Evolutionary conservation across 2,113 vertebrate genomes (phyloP).

Genomic region (Typhlomys cinereus): DNA sequence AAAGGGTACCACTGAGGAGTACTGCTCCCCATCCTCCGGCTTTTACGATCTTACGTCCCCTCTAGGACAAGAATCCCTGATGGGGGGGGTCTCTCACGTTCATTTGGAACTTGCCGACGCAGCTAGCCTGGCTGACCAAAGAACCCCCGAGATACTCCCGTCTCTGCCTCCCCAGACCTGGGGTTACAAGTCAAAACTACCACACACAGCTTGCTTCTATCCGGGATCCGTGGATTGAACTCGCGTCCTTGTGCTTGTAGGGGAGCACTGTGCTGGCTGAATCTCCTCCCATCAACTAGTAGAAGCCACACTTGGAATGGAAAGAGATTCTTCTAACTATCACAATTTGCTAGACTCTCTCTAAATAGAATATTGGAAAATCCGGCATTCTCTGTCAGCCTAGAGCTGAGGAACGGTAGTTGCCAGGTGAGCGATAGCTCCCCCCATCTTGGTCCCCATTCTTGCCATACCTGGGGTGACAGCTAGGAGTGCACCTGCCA

Average conservation of each 20-base stretch:
- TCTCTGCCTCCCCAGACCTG: not conserved
- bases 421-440: fast-evolving
- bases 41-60: no score
- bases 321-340: not conserved
- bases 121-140: not conserved
- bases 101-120: not conserved
- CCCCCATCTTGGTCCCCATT: fast-evolving
- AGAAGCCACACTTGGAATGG: not conserved
- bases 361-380: not conserved
- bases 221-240: not conserved
- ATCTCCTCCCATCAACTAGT: not conserved
- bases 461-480: fast-evolving
- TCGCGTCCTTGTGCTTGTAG: no score
- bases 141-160: not conserved
- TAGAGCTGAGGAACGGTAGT: fast-evolving
- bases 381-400: not conserved
- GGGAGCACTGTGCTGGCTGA: no score
- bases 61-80: no score
- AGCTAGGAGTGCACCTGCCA: no score
- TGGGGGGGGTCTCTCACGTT: not conserved
- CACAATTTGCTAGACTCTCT: not conserved
- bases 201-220: not conserved
- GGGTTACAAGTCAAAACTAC: not conserved
- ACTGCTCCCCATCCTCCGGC: no score
- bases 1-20: no score